Evolutionary conservation across 2,797 vertebrate genomes (phyloP), one percentile per base, ranked within the genome.

Genomic region (Tachyglossus aculeatus): DNA sequence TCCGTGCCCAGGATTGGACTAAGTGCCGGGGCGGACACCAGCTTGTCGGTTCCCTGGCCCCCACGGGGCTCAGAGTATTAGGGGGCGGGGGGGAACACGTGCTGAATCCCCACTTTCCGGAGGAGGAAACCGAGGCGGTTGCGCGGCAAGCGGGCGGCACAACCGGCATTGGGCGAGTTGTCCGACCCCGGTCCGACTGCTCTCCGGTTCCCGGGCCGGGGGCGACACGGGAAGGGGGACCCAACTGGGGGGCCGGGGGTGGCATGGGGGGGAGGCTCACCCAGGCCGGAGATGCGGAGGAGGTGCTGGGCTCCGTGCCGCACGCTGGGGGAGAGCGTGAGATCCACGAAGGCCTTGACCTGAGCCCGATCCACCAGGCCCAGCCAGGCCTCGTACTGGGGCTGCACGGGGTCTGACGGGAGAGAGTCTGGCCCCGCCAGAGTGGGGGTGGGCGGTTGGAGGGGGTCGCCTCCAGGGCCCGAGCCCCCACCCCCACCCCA

Each of bases 301-400:
- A 98, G 92, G 55, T 98, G 96, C 77, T 98, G 96, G 2, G 95
- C 96, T 25, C 96, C 96, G 73, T 97, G 96, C 16, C 96, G 93
- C 71, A 98, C 95, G 0, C 95, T 95, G 1, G 86, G 93, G 0
- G 96, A 96, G 36, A 98, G 91, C 0, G 96, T 97, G 52, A 98
- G 88, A 77, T 97, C 96, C 27, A 98, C 96, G 6, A 98, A 98
- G 31, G 96, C 96, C 82, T 98, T 98, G 47, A 98, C 95, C 12
- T 91, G 95, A 10, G 97, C 91, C 65, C 95, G 95, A 88, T 98
- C 96, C 31, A 98, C 95, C 15, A 98, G 89, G 79, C 96, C 96
- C 74, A 97, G 83, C 96, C 96, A 98, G 52, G 95, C 97, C 83
- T 95, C 96, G 16, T 97, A 97, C 87, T 97, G 95, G 3, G 94